Percentiles rank a stretch among this genome's conserved stretches.
These are phyloP conservation scores for Strongylocentrotus purpuratus DNA, from an alignment of 35 echinoderm and acorn worm species.

Conservation along the genomic window DNA sequence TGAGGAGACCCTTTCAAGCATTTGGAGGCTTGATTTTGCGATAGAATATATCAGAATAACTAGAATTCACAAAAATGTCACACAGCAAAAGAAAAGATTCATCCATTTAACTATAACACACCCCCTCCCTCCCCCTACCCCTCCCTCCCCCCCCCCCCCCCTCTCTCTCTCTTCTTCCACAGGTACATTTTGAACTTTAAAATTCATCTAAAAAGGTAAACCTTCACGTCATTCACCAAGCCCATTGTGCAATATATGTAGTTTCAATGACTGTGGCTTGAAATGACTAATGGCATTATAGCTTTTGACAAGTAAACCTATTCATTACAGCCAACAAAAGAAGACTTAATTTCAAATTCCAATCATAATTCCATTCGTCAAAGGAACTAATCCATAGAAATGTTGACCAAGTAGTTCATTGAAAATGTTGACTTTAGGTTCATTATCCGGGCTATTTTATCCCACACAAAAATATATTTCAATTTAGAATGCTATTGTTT, in stretches of 20 bases:
- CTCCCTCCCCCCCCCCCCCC: neutral
- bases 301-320: neutral
- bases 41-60: too few species aligned
- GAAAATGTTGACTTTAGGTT: neutral
- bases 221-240: too few species aligned
- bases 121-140: neutral
- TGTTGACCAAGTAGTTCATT: neutral
- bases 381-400: neutral
- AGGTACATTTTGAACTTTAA: too few species aligned
- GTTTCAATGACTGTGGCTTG: neutral
- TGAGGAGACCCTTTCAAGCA: too few species aligned
- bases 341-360: neutral
- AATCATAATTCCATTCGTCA: neutral
- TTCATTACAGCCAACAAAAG: conserved; percentile 1
- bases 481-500: neutral
- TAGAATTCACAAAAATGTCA: too few species aligned
- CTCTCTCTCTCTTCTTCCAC: neutral
- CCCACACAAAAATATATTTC: neutral
- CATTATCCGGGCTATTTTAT: too few species aligned
- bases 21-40: too few species aligned
- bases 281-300: neutral
- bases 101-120: neutral
- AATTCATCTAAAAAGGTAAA: too few species aligned
- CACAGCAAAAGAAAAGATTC: neutral
- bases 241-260: neutral